A percentile compares a stretch with the other conserved stretches of the same genome.
Conservation (phyloP, 2,888 invertebrate species). For the Drosophila setosimentum region DNA sequence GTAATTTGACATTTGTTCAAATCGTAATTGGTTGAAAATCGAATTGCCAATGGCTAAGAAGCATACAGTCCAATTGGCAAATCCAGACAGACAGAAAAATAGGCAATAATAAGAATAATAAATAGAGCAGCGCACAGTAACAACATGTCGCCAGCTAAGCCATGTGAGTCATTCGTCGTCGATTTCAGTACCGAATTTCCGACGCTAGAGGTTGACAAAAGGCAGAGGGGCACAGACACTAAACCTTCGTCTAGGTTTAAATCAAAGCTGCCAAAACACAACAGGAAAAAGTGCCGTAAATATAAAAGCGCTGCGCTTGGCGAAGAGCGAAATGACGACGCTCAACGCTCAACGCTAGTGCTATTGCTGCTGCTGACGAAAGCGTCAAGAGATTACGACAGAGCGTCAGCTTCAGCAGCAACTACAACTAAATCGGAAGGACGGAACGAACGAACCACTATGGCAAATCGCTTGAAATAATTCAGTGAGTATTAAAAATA, state of each 20-base stretch:
- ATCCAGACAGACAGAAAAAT: constrained; percentile 6
- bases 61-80: constrained; percentile 35
- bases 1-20: constrained; percentile 42
- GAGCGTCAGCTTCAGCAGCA: constrained; percentile 24
- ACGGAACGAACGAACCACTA: constrained; percentile 62
- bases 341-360: constrained; percentile 16
- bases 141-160: constrained; percentile 28
- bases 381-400: constrained; percentile 72
- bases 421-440: constrained; percentile 66
- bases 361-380: constrained; percentile 57
- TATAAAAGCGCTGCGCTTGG: constrained; percentile 62
- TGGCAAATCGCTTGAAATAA: constrained; percentile 69
- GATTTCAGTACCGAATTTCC: constrained; percentile 46
- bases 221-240: constrained; percentile 13
- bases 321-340: constrained; percentile 39
- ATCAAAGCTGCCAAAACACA: constrained; percentile 24
- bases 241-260: constrained; percentile 19
- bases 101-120: constrained; percentile 6
- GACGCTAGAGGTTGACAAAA: constrained; percentile 42
- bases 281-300: constrained; percentile 65
- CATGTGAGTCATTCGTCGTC: constrained; percentile 44
- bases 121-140: constrained; percentile 10
- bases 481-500: constrained; percentile 67
- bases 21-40: constrained; percentile 51
- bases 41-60: constrained; percentile 31